phyloP scores from a whole-genome alignment of 2,888 invertebrate genomes.

The Biston betularia region DNA sequence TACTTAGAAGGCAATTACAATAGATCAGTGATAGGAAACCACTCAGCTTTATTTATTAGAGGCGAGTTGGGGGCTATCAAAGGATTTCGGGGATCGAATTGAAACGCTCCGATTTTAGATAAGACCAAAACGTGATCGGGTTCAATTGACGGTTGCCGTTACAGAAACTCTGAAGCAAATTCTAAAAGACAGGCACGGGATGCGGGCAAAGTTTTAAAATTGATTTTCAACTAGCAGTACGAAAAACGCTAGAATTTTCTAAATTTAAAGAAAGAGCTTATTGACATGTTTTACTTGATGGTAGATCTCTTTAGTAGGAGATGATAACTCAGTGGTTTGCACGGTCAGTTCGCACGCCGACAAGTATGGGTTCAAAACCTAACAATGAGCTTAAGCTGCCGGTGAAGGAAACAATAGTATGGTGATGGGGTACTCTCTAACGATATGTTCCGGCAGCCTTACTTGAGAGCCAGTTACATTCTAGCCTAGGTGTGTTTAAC shows the following conservation, averaged over 20 bases:
- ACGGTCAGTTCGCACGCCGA: too few species aligned
- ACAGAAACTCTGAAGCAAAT: constrained; percentile 14
- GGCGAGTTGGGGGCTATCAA: constrained; percentile 33
- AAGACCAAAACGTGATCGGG: constrained; percentile 31
- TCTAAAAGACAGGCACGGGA: constrained; percentile 16
- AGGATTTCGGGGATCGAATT: constrained; percentile 31
- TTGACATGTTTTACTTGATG: too few species aligned
- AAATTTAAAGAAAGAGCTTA: constrained; percentile 6
- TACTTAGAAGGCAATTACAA: constrained; percentile 42
- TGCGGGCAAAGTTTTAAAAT: constrained; percentile 11
- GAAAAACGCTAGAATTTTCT: neutral
- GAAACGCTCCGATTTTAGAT: constrained; percentile 36
- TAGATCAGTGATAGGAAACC: constrained; percentile 34
- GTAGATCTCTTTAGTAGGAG: too few species aligned
- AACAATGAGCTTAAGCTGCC: too few species aligned
- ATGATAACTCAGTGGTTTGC: too few species aligned
- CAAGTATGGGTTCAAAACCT: too few species aligned
- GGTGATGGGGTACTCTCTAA: too few species aligned
- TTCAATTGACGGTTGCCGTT: constrained; percentile 27
- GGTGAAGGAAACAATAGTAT: too few species aligned
- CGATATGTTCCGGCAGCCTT: too few species aligned
- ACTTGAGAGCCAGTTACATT: too few species aligned
- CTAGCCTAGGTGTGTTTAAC: too few species aligned
- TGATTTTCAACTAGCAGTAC: neutral
- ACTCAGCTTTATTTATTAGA: constrained; percentile 34